Evolutionary conservation across 2,797 vertebrate genomes (phyloP).

Genomic region (Hypotaenidia philippensis): DNA sequence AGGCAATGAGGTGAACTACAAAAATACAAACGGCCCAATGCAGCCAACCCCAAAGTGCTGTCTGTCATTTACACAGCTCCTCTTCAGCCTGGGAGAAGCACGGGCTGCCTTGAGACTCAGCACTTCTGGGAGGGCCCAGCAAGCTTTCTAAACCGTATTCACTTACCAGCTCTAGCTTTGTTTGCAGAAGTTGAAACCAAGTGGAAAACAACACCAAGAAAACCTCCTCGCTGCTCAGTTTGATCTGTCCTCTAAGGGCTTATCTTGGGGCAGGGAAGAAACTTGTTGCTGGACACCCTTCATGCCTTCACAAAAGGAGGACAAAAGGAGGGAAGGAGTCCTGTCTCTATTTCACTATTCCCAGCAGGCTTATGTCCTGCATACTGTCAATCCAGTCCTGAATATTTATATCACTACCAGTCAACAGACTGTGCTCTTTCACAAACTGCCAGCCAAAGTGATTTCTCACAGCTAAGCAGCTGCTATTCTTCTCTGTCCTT

Average conservation of each 20-base stretch:
- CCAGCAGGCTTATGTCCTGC: constrained; percentile 29
- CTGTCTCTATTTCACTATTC: neutral
- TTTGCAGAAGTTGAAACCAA: constrained; percentile 26
- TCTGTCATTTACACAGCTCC: neutral
- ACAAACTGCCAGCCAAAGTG: constrained; percentile 38
- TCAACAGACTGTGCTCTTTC: constrained; percentile 41
- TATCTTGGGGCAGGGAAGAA: neutral
- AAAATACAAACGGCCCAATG: neutral
- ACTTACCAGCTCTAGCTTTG: constrained; percentile 43
- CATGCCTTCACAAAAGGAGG: neutral
- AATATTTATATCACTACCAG: constrained; percentile 57
- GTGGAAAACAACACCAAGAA: neutral
- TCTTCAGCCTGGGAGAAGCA: neutral
- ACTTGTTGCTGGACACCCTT: neutral
- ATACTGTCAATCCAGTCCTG: constrained; percentile 26
- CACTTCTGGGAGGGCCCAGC: neutral
- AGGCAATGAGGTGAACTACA: neutral
- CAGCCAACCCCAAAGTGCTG: neutral
- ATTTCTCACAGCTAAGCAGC: constrained; percentile 50
- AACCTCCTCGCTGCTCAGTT: fast-evolving
- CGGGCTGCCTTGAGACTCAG: neutral
- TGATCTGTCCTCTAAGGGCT: neutral
- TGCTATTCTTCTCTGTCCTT: constrained; percentile 37
- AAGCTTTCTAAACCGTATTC: neutral
- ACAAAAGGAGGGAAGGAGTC: neutral